These are phyloP conservation scores for Copidosoma floridanum DNA, from an alignment of 1,140 invertebrate species.

Conservation along the genomic window DNA sequence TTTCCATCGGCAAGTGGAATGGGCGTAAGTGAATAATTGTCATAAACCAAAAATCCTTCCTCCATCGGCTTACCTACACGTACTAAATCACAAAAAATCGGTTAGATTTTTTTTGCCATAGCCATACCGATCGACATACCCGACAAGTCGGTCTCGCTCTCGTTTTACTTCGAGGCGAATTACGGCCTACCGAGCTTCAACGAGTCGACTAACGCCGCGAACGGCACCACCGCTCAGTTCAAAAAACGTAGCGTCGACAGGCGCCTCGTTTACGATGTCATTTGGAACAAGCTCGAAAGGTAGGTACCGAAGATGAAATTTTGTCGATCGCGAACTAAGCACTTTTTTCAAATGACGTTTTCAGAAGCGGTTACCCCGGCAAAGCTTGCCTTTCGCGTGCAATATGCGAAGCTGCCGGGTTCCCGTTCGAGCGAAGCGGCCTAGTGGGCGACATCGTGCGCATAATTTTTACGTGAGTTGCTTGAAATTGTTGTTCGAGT, in stretches of 20 bases:
- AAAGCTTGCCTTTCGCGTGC: slow-evolving; percentile 46
- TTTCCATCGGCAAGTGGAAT: slow-evolving; percentile 45
- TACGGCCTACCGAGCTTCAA: slow-evolving; percentile 44
- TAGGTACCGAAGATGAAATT: slow-evolving; percentile 13
- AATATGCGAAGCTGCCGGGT: slow-evolving; percentile 50
- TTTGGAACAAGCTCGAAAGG: slow-evolving; percentile 48
- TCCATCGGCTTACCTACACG: no score
- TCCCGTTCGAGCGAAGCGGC: slow-evolving; percentile 46
- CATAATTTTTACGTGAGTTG: slow-evolving; percentile 52
- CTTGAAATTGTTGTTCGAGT: no score
- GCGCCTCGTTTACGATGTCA: slow-evolving; percentile 41
- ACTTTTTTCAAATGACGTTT: slow-evolving; percentile 35
- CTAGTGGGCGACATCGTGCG: slow-evolving; percentile 53
- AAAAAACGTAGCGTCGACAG: slow-evolving; percentile 40
- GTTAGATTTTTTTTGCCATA: slow-evolving; percentile 53
- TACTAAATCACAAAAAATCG: no score
- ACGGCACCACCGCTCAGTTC: neutral
- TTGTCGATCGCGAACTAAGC: neutral
- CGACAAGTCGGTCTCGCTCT: slow-evolving; percentile 47
- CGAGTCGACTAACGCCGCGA: neutral
- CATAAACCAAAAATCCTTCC: no score
- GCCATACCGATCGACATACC: slow-evolving; percentile 49
- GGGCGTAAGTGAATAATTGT: slow-evolving; percentile 49
- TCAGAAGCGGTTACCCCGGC: slow-evolving; percentile 46
- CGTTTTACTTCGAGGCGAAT: slow-evolving; percentile 54